A percentile compares a stretch with the other conserved stretches of the same genome.
Conservation (phyloP, 2,113 vertebrate genomes). For the Okapia johnstoni region DNA sequence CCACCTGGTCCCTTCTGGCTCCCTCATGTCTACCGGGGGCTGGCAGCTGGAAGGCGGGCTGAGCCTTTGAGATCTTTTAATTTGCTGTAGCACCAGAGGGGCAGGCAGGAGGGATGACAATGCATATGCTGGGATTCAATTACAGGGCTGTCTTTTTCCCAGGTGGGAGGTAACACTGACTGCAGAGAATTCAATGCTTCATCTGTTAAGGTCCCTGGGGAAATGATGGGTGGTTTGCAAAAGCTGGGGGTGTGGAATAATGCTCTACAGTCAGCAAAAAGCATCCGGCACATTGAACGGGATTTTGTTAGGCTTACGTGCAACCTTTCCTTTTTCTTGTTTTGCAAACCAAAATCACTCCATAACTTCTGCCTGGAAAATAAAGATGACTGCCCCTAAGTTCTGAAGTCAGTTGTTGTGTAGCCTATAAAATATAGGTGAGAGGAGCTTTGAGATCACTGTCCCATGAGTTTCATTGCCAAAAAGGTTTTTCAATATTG, state of each 20-base stretch:
- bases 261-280: not conserved
- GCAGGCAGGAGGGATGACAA: constrained; percentile 40
- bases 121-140: constrained; percentile 51
- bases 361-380: not conserved
- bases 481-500: not conserved
- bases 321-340: not conserved
- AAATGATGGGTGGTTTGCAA: not conserved
- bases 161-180: constrained; percentile 32
- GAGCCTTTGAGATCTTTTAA: constrained; percentile 60
- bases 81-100: constrained; percentile 45
- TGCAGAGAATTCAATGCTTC: constrained; percentile 25
- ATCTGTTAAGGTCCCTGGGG: not conserved
- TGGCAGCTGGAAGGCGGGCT: constrained; percentile 73
- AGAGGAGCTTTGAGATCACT: not conserved
- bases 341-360: constrained; percentile 35
- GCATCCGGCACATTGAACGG: not conserved
- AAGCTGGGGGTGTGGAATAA: not conserved
- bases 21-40: constrained; percentile 64
- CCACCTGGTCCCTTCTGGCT: constrained; percentile 73
- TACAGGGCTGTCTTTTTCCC: constrained; percentile 56
- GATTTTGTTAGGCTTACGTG: not conserved
- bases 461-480: not conserved
- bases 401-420: not conserved
- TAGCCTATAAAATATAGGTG: not conserved
- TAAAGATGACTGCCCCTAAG: not conserved